Conservation (phyloP, 2,113 vertebrate species). For the Lepus europaeus region DNA sequence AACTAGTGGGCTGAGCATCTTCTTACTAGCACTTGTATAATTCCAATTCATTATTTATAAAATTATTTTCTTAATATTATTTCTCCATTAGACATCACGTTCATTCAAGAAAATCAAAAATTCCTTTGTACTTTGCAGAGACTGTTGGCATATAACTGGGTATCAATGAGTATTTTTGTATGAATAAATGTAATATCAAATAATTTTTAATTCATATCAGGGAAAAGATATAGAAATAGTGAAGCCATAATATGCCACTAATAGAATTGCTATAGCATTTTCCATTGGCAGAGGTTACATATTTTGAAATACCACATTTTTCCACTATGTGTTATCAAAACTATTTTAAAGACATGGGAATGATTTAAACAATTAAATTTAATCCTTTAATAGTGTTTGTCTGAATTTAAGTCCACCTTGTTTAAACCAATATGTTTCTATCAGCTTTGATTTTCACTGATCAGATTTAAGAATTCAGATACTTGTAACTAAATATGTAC, state of each 20-base stretch:
- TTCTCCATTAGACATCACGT: background rate
- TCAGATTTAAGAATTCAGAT: constrained; percentile 28
- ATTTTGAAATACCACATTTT: background rate
- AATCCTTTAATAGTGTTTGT: background rate
- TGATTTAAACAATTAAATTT: background rate
- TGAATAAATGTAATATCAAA: background rate
- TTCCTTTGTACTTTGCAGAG: constrained; percentile 12
- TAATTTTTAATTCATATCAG: background rate
- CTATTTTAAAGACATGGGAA: background rate
- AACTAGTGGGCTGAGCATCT: background rate
- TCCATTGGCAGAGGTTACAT: background rate
- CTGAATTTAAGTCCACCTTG: background rate
- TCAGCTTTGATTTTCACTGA: background rate
- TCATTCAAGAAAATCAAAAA: background rate
- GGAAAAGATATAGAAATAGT: background rate
- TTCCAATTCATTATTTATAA: background rate
- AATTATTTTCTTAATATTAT: constrained; percentile 9
- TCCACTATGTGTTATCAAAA: background rate
- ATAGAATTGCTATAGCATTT: background rate
- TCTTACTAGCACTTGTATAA: background rate
- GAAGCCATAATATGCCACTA: background rate
- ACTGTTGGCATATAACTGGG: background rate
- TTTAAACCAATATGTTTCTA: background rate
- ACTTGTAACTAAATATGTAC: background rate
- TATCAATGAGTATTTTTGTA: background rate